Conservation (phyloP, 1,140 invertebrate species). For the Cepaea nemoralis region DNA sequence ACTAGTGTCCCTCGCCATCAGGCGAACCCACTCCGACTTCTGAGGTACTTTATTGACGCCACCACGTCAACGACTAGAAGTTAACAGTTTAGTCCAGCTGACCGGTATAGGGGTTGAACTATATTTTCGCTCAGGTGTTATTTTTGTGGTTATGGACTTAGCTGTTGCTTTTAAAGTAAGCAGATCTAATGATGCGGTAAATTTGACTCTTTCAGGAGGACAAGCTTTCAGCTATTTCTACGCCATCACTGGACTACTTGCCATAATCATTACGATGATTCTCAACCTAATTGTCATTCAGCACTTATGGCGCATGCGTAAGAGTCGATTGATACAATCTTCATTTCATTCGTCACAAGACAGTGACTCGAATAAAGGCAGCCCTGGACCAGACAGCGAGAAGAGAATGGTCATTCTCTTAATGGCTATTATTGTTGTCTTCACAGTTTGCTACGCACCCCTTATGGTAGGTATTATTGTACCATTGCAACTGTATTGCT, state of each 20-base stretch:
- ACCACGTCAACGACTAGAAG: no score
- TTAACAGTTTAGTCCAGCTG: no score
- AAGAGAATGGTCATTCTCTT: constrained; percentile 71
- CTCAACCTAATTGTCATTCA: constrained; percentile 65
- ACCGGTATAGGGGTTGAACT: no score
- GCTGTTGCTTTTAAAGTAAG: no score
- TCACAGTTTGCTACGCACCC: constrained; percentile 71
- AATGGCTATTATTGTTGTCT: constrained; percentile 69
- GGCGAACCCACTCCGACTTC: no score
- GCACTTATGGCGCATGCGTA: constrained; percentile 61
- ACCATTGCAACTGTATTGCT: not conserved
- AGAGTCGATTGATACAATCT: constrained; percentile 10
- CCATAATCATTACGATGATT: constrained; percentile 62
- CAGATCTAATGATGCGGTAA: no score
- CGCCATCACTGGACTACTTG: constrained; percentile 58
- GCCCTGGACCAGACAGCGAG: constrained; percentile 57
- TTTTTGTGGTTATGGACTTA: no score
- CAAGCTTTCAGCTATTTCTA: constrained; percentile 62
- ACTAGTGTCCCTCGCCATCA: no score
- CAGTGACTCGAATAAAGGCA: constrained; percentile 4
- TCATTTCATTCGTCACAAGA: constrained; percentile 32
- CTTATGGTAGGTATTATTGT: constrained; percentile 64
- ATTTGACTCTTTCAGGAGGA: constrained; percentile 26
- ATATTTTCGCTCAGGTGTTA: no score
- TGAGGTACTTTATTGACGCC: no score